These are phyloP conservation scores for Carassius gibelio DNA, from an alignment of 2,113 vertebrate genomes.

Conservation along the genomic window DNA sequence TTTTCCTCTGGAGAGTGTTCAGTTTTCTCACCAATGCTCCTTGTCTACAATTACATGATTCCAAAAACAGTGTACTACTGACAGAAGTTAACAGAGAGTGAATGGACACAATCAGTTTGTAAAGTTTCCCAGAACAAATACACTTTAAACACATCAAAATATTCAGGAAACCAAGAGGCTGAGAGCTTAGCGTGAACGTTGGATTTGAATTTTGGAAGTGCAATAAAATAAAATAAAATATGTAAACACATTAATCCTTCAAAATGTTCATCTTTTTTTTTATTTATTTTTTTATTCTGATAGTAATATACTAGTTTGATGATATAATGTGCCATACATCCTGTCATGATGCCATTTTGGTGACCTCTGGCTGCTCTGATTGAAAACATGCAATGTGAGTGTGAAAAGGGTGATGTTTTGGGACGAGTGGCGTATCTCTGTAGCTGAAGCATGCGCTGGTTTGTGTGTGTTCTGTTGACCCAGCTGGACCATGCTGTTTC, in stretches of 20 bases:
- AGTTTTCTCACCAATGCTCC: background rate
- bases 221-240: background rate
- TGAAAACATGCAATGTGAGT: background rate
- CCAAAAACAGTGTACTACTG: background rate
- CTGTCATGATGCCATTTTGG: background rate
- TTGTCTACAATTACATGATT: background rate
- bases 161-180: background rate
- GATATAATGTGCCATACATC: conserved; percentile 1
- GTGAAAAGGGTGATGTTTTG: background rate
- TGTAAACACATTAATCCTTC: conserved; percentile 1
- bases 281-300: background rate
- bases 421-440: conserved; percentile 12
- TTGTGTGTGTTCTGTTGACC: conserved; percentile 40
- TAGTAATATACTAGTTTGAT: conserved; percentile 20
- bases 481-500: conserved; percentile 35
- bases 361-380: conserved; percentile 23
- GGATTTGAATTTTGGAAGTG: background rate
- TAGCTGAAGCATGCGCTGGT: background rate
- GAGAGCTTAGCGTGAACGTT: background rate
- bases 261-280: background rate
- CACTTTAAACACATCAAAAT: background rate
- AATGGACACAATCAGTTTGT: background rate
- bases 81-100: background rate
- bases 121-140: background rate
- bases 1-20: background rate